A percentile compares a stretch with the other conserved stretches of the same genome.
Conservation (phyloP, 2,888 invertebrate genomes). For the Aleiodes testaceus region DNA sequence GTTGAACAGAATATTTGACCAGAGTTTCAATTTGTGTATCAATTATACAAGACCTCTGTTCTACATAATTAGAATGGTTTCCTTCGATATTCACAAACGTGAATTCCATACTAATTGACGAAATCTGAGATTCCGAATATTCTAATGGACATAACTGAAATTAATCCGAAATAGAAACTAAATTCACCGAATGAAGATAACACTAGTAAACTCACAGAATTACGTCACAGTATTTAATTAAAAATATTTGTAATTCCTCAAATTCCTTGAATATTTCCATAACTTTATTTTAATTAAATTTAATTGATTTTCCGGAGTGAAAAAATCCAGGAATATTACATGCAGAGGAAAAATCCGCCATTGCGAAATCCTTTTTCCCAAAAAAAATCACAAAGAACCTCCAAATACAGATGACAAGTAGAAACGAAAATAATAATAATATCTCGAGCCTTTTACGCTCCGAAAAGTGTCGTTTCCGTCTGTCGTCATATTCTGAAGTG, state of each 20-base stretch:
- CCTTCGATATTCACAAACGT: constrained; percentile 29
- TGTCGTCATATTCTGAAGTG: constrained; percentile 3
- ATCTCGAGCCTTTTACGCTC: constrained; percentile 11
- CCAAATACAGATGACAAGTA: constrained; percentile 10
- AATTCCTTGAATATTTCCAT: no score
- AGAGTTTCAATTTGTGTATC: no score
- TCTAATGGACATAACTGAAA: background rate
- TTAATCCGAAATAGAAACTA: constrained; percentile 1
- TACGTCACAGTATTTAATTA: background rate
- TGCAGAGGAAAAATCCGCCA: background rate
- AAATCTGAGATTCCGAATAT: constrained; percentile 25
- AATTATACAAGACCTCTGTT: background rate
- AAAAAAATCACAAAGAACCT: constrained; percentile 3
- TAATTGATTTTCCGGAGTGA: background rate
- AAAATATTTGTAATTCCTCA: no score
- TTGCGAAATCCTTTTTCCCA: background rate
- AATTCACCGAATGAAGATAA: background rate
- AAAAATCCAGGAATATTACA: constrained; percentile 12
- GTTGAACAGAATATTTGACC: no score
- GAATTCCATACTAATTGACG: constrained; percentile 25
- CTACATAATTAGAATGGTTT: constrained; percentile 1
- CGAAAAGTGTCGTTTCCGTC: constrained; percentile 21
- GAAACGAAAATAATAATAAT: constrained; percentile 9
- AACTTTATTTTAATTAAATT: no score
- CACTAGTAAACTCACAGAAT: background rate